A percentile compares a stretch with the other conserved stretches of the same genome.
These are phyloP conservation scores for Ptychobarbus kaznakovi DNA, from an alignment of 2,797 vertebrate genomes.

Conservation along the genomic window DNA sequence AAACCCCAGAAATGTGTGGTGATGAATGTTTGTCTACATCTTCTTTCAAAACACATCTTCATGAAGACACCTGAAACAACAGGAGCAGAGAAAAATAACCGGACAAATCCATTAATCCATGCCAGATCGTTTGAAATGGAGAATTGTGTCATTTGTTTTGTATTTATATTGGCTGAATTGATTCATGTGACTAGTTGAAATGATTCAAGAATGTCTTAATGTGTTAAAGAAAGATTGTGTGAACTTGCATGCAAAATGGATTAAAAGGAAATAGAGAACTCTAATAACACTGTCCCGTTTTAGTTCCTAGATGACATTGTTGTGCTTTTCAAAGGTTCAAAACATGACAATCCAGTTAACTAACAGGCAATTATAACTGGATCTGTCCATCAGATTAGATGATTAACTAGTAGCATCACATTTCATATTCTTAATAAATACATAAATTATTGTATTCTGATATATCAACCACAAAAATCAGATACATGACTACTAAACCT, in stretches of 20 bases:
- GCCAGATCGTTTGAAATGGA: background rate
- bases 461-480: background rate
- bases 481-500: background rate
- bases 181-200: background rate
- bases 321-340: background rate
- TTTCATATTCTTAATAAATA: background rate
- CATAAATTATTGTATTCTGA: background rate
- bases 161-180: background rate
- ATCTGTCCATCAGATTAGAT: background rate
- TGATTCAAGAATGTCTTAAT: background rate
- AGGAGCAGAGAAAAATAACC: background rate
- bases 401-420: background rate
- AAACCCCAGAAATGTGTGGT: background rate
- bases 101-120: background rate
- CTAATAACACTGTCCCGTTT: background rate
- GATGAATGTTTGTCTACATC: background rate
- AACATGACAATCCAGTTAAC: background rate
- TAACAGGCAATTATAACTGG: background rate
- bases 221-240: background rate
- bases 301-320: background rate
- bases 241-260: constrained; percentile 32
- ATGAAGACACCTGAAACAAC: background rate
- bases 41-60: background rate
- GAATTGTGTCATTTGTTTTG: background rate
- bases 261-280: background rate